These are phyloP conservation scores for Premnoplex brunnescens DNA, from an alignment of 2,797 vertebrate genomes.

Conservation along the genomic window DNA sequence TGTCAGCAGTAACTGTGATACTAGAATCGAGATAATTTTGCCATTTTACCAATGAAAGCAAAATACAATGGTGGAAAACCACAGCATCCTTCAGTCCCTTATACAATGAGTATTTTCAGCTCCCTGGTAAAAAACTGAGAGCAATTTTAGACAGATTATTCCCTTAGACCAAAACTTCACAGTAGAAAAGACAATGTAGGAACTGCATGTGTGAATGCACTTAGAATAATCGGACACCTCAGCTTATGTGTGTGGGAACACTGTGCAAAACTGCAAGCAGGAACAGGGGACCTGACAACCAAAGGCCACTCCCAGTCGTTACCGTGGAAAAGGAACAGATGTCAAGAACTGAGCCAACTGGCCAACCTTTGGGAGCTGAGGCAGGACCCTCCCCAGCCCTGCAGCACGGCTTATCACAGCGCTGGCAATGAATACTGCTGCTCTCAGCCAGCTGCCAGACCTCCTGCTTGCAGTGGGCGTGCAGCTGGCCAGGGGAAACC, in stretches of 20 bases:
- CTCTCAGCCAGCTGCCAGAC: background rate
- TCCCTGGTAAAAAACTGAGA: background rate
- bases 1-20: background rate
- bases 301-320: background rate
- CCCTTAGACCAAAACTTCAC: background rate
- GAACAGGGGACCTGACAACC: background rate
- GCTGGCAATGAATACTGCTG: background rate
- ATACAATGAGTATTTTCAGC: background rate
- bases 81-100: background rate
- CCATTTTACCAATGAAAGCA: background rate
- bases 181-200: background rate
- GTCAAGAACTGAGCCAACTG: background rate
- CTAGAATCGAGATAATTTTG: background rate
- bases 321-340: constrained; percentile 6
- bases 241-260: background rate
- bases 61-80: background rate
- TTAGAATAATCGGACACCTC: background rate
- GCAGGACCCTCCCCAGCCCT: background rate
- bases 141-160: background rate
- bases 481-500: background rate
- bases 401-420: background rate
- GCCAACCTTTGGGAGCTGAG: background rate
- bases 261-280: background rate
- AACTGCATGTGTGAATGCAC: background rate
- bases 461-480: background rate